phyloP scores from a whole-genome alignment of 2,797 vertebrate species.

The Acanthopagrus latus region DNA sequence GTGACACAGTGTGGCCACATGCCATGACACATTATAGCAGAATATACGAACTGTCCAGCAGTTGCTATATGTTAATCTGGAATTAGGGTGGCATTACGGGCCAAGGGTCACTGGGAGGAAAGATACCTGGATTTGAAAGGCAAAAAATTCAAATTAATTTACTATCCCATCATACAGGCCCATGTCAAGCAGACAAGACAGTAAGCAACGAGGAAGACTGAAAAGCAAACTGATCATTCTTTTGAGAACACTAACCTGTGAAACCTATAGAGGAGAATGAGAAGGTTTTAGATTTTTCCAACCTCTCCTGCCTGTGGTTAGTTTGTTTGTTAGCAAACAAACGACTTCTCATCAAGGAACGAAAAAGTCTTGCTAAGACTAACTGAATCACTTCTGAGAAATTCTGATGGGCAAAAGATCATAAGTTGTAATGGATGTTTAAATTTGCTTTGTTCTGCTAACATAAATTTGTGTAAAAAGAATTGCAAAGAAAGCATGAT shows the following conservation, averaged over 20 bases:
- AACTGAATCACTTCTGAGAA: not conserved
- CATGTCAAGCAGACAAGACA: constrained; percentile 32
- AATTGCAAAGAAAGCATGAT: not conserved
- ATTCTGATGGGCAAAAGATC: not conserved
- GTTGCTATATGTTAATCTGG: constrained; percentile 70
- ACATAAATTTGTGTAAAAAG: not conserved
- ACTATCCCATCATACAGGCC: constrained; percentile 34
- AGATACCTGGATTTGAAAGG: constrained; percentile 59
- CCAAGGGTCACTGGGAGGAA: constrained; percentile 49
- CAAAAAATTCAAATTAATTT: constrained; percentile 44
- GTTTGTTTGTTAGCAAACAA: constrained; percentile 5
- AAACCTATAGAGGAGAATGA: constrained; percentile 27
- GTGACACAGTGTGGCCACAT: constrained; percentile 72
- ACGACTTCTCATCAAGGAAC: constrained; percentile 1
- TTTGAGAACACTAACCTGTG: constrained; percentile 48
- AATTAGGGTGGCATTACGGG: constrained; percentile 25
- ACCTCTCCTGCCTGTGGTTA: constrained; percentile 16
- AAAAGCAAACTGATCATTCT: constrained; percentile 57
- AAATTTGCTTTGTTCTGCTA: not conserved
- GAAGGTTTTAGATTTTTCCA: constrained; percentile 20
- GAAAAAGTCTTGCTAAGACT: not conserved
- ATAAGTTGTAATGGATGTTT: not conserved
- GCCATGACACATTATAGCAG: constrained; percentile 73
- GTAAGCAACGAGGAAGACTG: constrained; percentile 31
- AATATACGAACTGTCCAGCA: constrained; percentile 75